Evolutionary conservation across 2,888 invertebrate genomes (phyloP).

Genomic region (Coleophora flavipennella): DNA sequence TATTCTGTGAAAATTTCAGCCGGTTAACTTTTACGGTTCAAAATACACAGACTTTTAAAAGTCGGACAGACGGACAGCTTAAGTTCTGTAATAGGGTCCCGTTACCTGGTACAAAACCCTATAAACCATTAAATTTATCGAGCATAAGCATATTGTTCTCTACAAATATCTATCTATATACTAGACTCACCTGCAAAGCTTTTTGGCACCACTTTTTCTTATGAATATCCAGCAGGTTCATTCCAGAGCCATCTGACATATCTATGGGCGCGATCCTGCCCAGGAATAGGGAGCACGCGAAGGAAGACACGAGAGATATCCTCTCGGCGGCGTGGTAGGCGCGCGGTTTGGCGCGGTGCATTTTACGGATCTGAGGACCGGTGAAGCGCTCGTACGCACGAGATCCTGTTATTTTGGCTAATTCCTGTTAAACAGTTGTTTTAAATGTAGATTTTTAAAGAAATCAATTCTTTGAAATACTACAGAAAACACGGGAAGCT

Average conservation of each 20-base stretch:
- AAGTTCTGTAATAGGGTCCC: no score
- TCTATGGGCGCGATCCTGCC: conserved; percentile 94
- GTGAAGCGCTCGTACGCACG: conserved; percentile 93
- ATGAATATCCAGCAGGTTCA: conserved; percentile 92
- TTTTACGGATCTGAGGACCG: conserved; percentile 93
- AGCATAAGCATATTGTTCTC: no score
- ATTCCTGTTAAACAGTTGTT: conserved; percentile 52
- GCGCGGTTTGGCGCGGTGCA: conserved; percentile 76
- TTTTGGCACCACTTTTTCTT: conserved; percentile 82
- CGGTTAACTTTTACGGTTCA: no score
- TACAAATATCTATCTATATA: not conserved
- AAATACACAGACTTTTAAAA: no score
- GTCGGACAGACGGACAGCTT: no score
- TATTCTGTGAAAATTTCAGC: no score
- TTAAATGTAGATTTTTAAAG: no score
- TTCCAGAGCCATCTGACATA: conserved; percentile 93
- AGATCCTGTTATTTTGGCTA: conserved; percentile 88
- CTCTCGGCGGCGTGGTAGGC: conserved; percentile 77
- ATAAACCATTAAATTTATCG: no score
- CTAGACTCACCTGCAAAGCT: conserved; percentile 75
- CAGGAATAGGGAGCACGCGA: conserved; percentile 88
- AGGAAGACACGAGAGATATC: conserved; percentile 95
- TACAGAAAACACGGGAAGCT: conserved; percentile 88
- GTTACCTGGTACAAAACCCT: no score
- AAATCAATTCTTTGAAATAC: no score